These are phyloP conservation scores for Pseudeuparius sepicola DNA, from an alignment of 2,888 invertebrate species.

Conservation along the genomic window DNA sequence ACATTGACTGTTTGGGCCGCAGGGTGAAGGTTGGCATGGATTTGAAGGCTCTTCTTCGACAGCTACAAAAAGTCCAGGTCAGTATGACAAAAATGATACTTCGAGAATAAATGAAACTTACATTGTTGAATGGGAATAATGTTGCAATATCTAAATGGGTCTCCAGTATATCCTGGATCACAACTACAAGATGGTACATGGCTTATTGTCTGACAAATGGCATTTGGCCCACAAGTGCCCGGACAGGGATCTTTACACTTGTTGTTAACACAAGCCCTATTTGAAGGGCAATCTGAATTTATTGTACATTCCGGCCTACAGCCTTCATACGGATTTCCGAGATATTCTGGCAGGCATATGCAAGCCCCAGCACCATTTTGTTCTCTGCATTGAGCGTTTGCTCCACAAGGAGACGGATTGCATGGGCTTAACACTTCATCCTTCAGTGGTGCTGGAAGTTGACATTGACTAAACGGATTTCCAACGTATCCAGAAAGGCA, in stretches of 20 bases:
- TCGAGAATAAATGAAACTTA: constrained; percentile 24
- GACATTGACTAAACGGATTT: constrained; percentile 53
- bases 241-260: constrained; percentile 47
- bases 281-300: constrained; percentile 37
- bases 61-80: too few relatives aligned
- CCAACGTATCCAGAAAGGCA: constrained; percentile 55
- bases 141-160: constrained; percentile 48
- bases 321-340: constrained; percentile 62
- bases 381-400: constrained; percentile 59
- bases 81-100: constrained; percentile 6
- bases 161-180: constrained; percentile 51
- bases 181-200: constrained; percentile 55
- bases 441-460: constrained; percentile 20
- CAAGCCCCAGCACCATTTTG: constrained; percentile 62
- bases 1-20: constrained; percentile 68
- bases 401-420: constrained; percentile 49
- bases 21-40: constrained; percentile 65
- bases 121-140: constrained; percentile 24
- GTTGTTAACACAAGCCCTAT: constrained; percentile 43
- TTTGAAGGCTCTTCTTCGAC: constrained; percentile 38
- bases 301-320: constrained; percentile 46
- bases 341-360: constrained; percentile 57
- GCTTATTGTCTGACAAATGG: constrained; percentile 43
- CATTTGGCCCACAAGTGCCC: constrained; percentile 43
- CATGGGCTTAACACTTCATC: constrained; percentile 35